Base-by-base conservation (phyloP, 2,113 vertebrate species). In the Ancistrus triradiatus region DNA sequence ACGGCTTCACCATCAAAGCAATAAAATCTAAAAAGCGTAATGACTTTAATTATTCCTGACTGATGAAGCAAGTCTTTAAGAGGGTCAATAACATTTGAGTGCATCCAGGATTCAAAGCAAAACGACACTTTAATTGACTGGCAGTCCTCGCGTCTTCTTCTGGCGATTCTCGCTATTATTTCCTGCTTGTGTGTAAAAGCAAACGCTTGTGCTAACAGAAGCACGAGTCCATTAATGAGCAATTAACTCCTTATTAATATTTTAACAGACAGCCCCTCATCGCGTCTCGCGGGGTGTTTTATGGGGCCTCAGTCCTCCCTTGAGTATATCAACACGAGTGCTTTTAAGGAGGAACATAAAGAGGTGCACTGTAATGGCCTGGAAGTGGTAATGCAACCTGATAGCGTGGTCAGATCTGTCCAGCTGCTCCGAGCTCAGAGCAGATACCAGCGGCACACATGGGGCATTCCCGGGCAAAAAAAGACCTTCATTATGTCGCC, bases 161-260 rank as follows among this genome's bases (percentile, higher is more conserved):
- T n/a, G n/a, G n/a, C n/a, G n/a, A n/a, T 72, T 76, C 78, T n/a
- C 75, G 76, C 81, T 78, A 80, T 85, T 80, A 80, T 76, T 74
- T 62, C 7, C 69, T 74, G 78, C 79, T 83, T 82, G 77, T 71
- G 24, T 78, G 80, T 77, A 13, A 57, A 24, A 21, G 14, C 80
- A 77, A 76, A 22, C 60, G 65, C 58, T 60, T 46, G 65, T 42
- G 76, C 74, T 80, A 82, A 85, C 83, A 81, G 81, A 79, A 71
- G 74, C 69, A 35, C 27, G 74, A 80, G 73, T 86, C 85, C 85
- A 86, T 87, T 86, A 87, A 85, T 84, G 84, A 84, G 79, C 85
- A 87, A 87, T 87, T 87, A 87, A 87, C 80, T 80, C 82, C 82
- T 83, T 86, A 87, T 87, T 87, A 86, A 86, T 87, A 87, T 87